A percentile compares a stretch with the other conserved stretches of the same genome.
Evolutionary conservation across 2,113 vertebrate species (phyloP).

Genomic region (Engystomops pustulosus): DNA sequence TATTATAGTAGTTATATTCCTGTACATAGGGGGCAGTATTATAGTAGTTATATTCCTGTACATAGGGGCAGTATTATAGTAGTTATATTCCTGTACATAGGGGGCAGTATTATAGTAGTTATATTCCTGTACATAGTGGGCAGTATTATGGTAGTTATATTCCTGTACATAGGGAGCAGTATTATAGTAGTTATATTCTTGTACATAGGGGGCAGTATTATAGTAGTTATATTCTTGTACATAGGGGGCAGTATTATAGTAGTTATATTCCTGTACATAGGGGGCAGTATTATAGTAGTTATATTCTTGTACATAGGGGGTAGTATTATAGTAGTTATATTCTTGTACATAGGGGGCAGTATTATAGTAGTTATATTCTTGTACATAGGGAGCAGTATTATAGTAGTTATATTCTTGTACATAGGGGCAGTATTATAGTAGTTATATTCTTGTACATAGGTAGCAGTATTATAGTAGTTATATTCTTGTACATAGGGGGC

Average conservation of each 20-base stretch:
- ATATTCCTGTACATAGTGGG: neutral
- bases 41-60: slow-evolving; percentile 14
- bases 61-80: slow-evolving; percentile 4
- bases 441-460: neutral
- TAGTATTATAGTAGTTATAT: no score
- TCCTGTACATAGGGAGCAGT: neutral
- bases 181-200: slow-evolving; percentile 8
- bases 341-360: neutral
- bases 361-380: slow-evolving; percentile 4
- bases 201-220: slow-evolving; percentile 5
- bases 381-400: no score
- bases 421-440: neutral
- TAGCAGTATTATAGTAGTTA: no score
- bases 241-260: neutral
- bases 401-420: neutral
- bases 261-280: neutral
- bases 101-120: neutral
- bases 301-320: no score
- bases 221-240: neutral
- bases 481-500: no score
- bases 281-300: no score
- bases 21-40: neutral
- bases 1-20: neutral
- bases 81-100: slow-evolving; percentile 8
- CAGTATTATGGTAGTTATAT: slow-evolving; percentile 21